A percentile compares a stretch with the other conserved stretches of the same genome.
These are phyloP conservation scores for Virgularia gustaviana DNA, from an alignment of 92 coral and sea anemone genomes.

Conservation along the genomic window DNA sequence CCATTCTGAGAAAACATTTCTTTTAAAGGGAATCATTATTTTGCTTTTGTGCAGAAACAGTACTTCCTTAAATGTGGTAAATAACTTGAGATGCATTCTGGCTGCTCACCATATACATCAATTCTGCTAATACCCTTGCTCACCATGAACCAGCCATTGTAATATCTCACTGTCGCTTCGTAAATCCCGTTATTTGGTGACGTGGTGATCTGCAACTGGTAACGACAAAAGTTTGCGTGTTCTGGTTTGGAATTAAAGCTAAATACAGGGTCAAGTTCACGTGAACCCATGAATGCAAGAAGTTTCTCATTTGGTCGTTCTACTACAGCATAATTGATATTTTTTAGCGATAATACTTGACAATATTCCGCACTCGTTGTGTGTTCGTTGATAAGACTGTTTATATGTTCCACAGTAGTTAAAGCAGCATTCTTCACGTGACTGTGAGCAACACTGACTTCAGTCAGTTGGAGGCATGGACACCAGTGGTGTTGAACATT, in stretches of 20 bases:
- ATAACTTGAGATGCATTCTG: conserved; percentile 43
- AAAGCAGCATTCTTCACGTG: conserved; percentile 36
- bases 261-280: conserved; percentile 9
- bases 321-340: conserved; percentile 25
- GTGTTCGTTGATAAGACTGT: conserved; percentile 15
- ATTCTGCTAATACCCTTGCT: conserved; percentile 31
- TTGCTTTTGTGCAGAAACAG: conserved; percentile 50
- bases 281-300: neutral
- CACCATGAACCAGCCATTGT: conserved; percentile 8
- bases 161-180: conserved; percentile 58
- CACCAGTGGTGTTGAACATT: conserved; percentile 40
- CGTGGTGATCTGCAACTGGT: conserved; percentile 62
- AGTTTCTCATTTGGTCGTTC: conserved; percentile 32
- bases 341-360: neutral
- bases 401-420: conserved; percentile 32
- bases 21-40: too few species aligned
- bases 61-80: conserved; percentile 52
- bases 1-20: too few species aligned
- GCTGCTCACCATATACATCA: conserved; percentile 48
- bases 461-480: conserved; percentile 38
- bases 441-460: conserved; percentile 17
- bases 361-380: neutral
- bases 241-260: conserved; percentile 16
- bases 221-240: conserved; percentile 35
- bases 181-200: conserved; percentile 62